A percentile compares a stretch with the other conserved stretches of the same genome.
Conservation (phyloP, 1,140 invertebrate genomes). For the Helicoverpa zea region DNA sequence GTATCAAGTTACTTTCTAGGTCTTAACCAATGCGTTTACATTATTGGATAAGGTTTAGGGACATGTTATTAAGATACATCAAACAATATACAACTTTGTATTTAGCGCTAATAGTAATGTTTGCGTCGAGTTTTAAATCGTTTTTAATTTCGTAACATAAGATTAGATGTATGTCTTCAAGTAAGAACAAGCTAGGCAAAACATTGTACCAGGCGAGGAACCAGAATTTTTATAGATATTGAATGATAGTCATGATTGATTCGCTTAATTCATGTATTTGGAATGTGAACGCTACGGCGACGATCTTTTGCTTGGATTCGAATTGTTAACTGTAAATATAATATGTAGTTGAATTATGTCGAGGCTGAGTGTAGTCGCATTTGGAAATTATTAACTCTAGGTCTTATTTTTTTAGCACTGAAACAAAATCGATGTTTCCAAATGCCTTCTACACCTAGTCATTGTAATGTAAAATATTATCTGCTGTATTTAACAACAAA, state of each 20-base stretch:
- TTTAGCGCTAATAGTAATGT: too few relatives aligned
- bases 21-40: background rate
- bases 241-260: background rate
- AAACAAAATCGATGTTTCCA: constrained; percentile 53
- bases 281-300: constrained; percentile 52
- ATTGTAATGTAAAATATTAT: constrained; percentile 67
- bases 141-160: constrained; percentile 46
- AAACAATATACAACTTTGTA: too few relatives aligned
- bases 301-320: constrained; percentile 56
- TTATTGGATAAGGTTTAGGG: too few relatives aligned
- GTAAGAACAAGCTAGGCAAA: constrained; percentile 14
- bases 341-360: constrained; percentile 58
- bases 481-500: constrained; percentile 51
- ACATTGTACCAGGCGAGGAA: constrained; percentile 18
- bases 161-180: constrained; percentile 54
- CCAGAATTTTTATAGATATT: background rate
- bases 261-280: background rate
- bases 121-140: background rate
- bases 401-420: constrained; percentile 57
- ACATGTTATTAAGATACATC: too few relatives aligned
- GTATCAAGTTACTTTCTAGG: background rate
- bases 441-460: constrained; percentile 64
- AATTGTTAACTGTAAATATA: constrained; percentile 50
- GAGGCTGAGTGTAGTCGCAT: constrained; percentile 58
- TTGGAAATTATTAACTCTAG: constrained; percentile 52